Conservation (phyloP, 1,140 invertebrate species). For the Lordiphosa clarofinis region DNA sequence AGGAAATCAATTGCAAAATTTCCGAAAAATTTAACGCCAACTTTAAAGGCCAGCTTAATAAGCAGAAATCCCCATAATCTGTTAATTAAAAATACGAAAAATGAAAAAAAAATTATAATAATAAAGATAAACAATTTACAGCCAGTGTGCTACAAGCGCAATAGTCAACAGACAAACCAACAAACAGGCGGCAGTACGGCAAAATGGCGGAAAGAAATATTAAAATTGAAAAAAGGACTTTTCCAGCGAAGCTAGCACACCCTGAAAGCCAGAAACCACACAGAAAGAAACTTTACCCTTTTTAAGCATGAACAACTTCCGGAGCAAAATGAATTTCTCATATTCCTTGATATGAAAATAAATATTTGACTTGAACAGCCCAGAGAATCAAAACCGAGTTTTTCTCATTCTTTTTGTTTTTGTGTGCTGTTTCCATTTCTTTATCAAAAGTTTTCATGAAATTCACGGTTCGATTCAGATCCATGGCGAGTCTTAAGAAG, state of each 20-base stretch:
- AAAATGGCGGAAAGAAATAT: no score
- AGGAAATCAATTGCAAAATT: conserved; percentile 40
- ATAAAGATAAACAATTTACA: conserved; percentile 53
- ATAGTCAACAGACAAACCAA: conserved; percentile 38
- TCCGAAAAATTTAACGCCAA: conserved; percentile 1
- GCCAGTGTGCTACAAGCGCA: conserved; percentile 32
- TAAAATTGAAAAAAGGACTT: no score
- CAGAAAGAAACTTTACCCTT: no score
- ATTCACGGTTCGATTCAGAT: no score
- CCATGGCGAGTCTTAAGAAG: no score
- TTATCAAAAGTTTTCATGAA: no score
- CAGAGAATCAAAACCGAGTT: no score
- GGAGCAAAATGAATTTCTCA: neutral
- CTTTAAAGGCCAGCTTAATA: conserved; percentile 28
- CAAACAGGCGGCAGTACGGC: neutral
- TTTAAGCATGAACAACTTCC: no score
- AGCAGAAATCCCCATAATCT: conserved; percentile 45
- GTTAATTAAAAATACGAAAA: conserved; percentile 61
- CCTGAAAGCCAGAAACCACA: neutral
- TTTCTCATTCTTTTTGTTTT: no score
- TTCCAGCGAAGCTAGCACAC: no score
- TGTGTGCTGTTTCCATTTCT: no score
- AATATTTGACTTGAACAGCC: neutral
- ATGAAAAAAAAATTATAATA: conserved; percentile 41
- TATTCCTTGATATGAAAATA: conserved; percentile 2